phyloP scores from a whole-genome alignment of 2,888 invertebrate genomes.

The Germaria angustata region DNA sequence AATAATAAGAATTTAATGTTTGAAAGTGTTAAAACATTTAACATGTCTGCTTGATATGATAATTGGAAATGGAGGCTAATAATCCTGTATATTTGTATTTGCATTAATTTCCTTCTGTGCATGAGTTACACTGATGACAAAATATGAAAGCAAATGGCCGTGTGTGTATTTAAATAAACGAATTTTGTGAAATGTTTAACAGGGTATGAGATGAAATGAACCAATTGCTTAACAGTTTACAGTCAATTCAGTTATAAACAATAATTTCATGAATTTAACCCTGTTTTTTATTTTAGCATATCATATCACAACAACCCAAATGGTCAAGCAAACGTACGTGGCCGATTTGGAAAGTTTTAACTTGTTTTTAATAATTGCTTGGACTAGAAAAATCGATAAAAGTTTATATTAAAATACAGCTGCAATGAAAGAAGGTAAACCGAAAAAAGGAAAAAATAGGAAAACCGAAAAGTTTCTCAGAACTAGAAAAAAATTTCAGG shows the following conservation, averaged over 20 bases:
- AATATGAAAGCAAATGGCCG: background rate
- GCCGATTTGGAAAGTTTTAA: constrained; percentile 6
- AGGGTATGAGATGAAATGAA: constrained; percentile 32
- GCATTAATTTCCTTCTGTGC: constrained; percentile 7
- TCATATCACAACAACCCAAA: constrained; percentile 20
- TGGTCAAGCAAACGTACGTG: background rate
- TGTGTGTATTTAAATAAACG: background rate
- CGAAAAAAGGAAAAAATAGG: no score
- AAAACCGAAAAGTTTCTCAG: no score
- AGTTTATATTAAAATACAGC: no score
- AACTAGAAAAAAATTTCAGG: no score
- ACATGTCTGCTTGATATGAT: constrained; percentile 66
- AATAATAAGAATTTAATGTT: constrained; percentile 66
- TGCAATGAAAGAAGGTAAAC: no score
- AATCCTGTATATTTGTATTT: constrained; percentile 51
- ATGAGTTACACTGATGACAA: constrained; percentile 48
- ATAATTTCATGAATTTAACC: constrained; percentile 62
- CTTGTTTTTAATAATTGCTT: no score
- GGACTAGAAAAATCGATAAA: no score
- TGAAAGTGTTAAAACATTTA: constrained; percentile 66
- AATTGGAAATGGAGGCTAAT: constrained; percentile 66
- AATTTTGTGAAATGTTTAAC: background rate
- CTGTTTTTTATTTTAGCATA: constrained; percentile 38
- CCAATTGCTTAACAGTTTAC: constrained; percentile 59
- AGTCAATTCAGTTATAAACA: constrained; percentile 61